A percentile compares a stretch with the other conserved stretches of the same genome.
Conservation (phyloP, 2,113 vertebrate species). For the Erythrolamprus reginae region DNA sequence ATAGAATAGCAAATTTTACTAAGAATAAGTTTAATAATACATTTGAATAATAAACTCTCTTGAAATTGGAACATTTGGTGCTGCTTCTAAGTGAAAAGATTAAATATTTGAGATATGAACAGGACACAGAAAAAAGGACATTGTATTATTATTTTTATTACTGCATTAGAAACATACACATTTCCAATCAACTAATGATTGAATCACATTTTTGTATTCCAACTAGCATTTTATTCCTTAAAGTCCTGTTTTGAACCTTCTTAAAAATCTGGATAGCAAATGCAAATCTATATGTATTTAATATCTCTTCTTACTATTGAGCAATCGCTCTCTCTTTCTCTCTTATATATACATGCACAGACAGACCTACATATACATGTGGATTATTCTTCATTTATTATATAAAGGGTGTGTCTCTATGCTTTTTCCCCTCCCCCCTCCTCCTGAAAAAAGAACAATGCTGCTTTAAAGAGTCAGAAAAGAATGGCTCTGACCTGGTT, state of each 20-base stretch:
- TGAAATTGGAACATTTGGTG: background rate
- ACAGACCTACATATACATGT: background rate
- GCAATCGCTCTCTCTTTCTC: background rate
- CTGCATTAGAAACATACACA: background rate
- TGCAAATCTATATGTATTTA: background rate
- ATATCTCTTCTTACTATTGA: background rate
- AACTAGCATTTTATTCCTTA: background rate
- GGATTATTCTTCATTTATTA: background rate
- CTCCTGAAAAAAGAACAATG: background rate
- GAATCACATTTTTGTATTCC: background rate
- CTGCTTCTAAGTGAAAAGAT: background rate
- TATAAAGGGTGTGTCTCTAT: background rate
- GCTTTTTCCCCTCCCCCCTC: background rate
- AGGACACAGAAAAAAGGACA: background rate
- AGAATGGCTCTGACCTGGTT: background rate
- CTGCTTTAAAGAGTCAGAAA: background rate
- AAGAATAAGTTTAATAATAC: background rate
- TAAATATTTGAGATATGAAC: background rate
- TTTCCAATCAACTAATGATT: background rate
- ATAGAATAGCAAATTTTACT: background rate
- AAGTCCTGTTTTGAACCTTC: background rate
- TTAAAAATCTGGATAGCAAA: background rate
- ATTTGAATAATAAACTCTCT: background rate
- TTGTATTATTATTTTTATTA: background rate
- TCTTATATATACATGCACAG: background rate